Conservation (phyloP, 2,113 vertebrate species). For the Macaca mulatta region DNA sequence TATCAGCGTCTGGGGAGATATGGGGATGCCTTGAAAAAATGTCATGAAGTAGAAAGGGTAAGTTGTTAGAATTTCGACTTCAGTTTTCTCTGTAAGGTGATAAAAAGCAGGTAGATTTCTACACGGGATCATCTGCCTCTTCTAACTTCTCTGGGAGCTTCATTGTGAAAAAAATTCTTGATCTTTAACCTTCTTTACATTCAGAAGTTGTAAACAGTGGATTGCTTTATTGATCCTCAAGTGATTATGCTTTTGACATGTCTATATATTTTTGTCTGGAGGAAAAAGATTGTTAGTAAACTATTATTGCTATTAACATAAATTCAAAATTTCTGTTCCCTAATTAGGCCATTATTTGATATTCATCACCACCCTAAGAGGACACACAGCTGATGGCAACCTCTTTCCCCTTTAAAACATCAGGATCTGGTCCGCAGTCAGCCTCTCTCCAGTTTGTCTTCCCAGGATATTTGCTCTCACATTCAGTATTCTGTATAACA, state of each 20-base stretch:
- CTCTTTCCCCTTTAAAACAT: conserved; percentile 34
- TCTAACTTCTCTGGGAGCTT: conserved; percentile 29
- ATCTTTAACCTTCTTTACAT: not conserved
- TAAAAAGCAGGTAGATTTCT: conserved; percentile 28
- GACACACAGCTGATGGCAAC: conserved; percentile 36
- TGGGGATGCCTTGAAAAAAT: conserved; percentile 87
- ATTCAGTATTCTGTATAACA: not conserved
- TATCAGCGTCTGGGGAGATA: conserved; percentile 85
- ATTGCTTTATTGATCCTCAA: conserved; percentile 7
- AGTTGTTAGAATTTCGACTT: conserved; percentile 64
- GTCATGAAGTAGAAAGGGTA: conserved; percentile 87
- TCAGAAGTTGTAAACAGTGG: conserved; percentile 29
- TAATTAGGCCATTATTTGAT: conserved; percentile 24
- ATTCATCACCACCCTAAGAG: conserved; percentile 31
- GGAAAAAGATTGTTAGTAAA: conserved; percentile 42
- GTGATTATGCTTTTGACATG: not conserved
- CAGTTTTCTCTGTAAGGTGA: conserved; percentile 19
- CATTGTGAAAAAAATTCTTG: conserved; percentile 4
- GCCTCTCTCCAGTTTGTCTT: conserved; percentile 78
- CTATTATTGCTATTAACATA: not conserved
- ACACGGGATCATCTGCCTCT: not conserved
- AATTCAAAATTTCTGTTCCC: not conserved
- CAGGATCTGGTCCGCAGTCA: conserved; percentile 70
- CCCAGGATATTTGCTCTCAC: conserved; percentile 42
- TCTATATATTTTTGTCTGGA: conserved; percentile 52